These are phyloP conservation scores for Nerophis ophidion DNA, from an alignment of 2,113 vertebrate species.

Conservation along the genomic window DNA sequence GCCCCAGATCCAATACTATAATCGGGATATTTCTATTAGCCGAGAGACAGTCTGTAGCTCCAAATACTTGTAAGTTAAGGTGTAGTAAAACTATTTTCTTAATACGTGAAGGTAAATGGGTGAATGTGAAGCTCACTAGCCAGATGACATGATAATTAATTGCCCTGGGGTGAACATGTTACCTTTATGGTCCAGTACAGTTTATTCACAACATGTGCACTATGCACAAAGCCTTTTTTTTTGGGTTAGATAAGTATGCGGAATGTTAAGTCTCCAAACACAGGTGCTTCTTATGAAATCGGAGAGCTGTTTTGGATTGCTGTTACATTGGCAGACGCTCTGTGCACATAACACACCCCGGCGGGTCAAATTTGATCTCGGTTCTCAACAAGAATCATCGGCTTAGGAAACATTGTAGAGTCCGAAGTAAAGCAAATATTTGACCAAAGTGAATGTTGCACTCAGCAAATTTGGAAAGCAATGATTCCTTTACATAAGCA, in stretches of 20 bases:
- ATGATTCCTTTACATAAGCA: conserved; percentile 8
- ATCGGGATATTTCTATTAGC: no score
- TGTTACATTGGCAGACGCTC: conserved; percentile 60
- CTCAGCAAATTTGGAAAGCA: conserved; percentile 28
- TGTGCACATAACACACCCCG: conserved; percentile 58
- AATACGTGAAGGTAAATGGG: conserved; percentile 12
- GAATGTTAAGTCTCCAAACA: conserved; percentile 73
- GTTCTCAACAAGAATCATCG: conserved; percentile 49
- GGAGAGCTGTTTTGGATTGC: conserved; percentile 64
- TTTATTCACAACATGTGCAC: conserved; percentile 66
- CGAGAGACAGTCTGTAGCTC: no score
- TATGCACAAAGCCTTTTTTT: conserved; percentile 61
- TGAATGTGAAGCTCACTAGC: conserved; percentile 37
- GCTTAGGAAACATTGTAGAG: conserved; percentile 50
- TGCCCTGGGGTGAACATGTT: conserved; percentile 31
- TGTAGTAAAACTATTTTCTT: conserved; percentile 9
- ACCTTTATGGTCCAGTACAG: conserved; percentile 50
- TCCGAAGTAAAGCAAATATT: conserved; percentile 49
- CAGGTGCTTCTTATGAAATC: conserved; percentile 75
- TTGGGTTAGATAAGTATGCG: conserved; percentile 64
- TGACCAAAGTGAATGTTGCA: conserved; percentile 35
- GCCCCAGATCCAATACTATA: no score
- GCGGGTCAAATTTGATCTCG: conserved; percentile 58
- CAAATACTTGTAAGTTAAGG: not conserved
- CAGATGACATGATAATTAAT: conserved; percentile 28